A percentile compares a stretch with the other conserved stretches of the same genome.
Conservation (phyloP, 2,888 invertebrate genomes). For the Caenorhabditis sulstoni region DNA sequence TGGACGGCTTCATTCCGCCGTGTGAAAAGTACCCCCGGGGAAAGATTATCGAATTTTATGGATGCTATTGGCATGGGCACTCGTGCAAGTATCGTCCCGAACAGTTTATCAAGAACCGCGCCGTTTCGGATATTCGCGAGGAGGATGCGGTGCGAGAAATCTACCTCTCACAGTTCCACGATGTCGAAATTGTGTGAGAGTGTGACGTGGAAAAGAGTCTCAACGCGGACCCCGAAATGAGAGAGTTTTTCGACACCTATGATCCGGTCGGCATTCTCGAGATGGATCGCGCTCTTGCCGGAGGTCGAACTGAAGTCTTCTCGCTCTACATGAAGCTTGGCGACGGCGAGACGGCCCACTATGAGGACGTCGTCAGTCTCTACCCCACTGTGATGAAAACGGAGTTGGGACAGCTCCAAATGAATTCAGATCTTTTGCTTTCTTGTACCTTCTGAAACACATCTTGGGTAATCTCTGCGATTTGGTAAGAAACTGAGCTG, state of each 20-base stretch:
- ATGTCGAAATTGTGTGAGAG: slow-evolving; percentile 5
- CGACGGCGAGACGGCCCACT: not conserved
- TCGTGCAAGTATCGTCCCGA: slow-evolving; percentile 1
- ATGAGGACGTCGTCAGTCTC: slow-evolving; percentile 3
- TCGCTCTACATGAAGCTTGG: not conserved
- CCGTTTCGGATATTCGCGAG: slow-evolving; percentile 2
- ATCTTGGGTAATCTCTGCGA: too few relatives aligned
- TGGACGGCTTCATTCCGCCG: slow-evolving; percentile 48
- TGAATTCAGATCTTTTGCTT: not conserved
- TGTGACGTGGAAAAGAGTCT: not conserved
- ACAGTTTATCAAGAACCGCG: not conserved
- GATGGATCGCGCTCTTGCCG: slow-evolving; percentile 1
- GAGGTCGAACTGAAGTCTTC: slow-evolving; percentile 25
- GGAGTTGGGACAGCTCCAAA: not conserved
- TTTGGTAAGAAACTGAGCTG: too few relatives aligned
- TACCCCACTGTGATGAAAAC: too few relatives aligned
- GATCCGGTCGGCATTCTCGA: not conserved
- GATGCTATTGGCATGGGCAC: slow-evolving; percentile 14
- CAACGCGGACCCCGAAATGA: not conserved
- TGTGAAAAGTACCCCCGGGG: slow-evolving; percentile 50
- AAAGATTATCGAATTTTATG: slow-evolving; percentile 28
- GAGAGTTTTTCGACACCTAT: slow-evolving; percentile 15
- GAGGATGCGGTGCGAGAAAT: not conserved
- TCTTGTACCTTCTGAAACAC: not conserved
- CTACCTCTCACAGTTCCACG: not conserved